Conservation (phyloP, 2,888 invertebrate species). For the Macrostomum cliftonense region DNA sequence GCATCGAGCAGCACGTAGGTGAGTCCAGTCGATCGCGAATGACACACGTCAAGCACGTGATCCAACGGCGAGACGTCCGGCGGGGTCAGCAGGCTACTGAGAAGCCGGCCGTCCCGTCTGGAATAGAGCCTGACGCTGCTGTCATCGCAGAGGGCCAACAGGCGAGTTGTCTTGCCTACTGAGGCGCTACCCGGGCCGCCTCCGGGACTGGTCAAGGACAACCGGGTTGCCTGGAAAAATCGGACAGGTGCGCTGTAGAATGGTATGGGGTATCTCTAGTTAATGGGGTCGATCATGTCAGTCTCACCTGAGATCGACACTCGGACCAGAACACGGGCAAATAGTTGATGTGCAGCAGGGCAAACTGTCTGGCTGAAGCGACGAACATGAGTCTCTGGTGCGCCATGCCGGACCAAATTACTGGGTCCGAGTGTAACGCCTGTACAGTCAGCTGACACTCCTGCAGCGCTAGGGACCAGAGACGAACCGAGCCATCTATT, state of each 20-base stretch:
- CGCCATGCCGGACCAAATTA: conserved; percentile 33
- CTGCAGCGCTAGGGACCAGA: conserved; percentile 26
- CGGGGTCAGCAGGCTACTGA: conserved; percentile 31
- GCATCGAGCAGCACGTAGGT: conserved; percentile 27
- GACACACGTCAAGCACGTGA: conserved; percentile 23
- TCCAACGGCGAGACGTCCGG: conserved; percentile 28
- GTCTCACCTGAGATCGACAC: background rate
- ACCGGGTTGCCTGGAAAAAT: too few species aligned
- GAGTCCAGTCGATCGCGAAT: conserved; percentile 26
- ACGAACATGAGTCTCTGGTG: conserved; percentile 28
- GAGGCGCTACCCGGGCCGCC: background rate
- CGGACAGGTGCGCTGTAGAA: too few species aligned
- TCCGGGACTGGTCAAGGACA: too few species aligned
- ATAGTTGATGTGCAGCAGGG: conserved; percentile 30
- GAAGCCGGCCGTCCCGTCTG: conserved; percentile 21
- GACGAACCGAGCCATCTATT: conserved; percentile 29
- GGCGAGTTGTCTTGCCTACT: conserved; percentile 23
- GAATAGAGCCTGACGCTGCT: conserved; percentile 30
- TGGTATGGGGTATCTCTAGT: too few species aligned
- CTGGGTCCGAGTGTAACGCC: conserved; percentile 18
- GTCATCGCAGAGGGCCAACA: conserved; percentile 28
- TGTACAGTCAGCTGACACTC: conserved; percentile 1
- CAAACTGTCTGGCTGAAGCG: conserved; percentile 23
- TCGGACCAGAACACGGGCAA: conserved; percentile 26
- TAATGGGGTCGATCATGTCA: too few species aligned